These are phyloP conservation scores for Acleris cristana DNA, from an alignment of 2,888 invertebrate genomes.

Conservation along the genomic window DNA sequence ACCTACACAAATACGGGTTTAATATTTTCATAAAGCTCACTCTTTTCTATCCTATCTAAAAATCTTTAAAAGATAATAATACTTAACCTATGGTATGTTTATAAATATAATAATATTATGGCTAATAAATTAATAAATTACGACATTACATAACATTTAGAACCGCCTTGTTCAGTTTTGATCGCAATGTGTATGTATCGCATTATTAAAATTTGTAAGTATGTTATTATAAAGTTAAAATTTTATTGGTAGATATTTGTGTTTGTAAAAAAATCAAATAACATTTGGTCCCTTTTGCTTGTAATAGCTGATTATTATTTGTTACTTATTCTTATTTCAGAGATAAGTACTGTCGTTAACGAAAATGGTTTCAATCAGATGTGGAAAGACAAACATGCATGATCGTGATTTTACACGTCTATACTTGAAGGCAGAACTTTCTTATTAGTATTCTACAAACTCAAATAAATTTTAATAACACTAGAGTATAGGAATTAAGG, in stretches of 20 bases:
- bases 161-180: constrained; percentile 67
- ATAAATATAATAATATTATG: constrained; percentile 82
- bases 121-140: constrained; percentile 80
- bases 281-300: constrained; percentile 83
- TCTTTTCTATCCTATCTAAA: constrained; percentile 77
- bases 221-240: constrained; percentile 43
- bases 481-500: constrained; percentile 57
- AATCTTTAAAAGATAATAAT: constrained; percentile 81
- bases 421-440: constrained; percentile 18
- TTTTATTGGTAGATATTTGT: constrained; percentile 36
- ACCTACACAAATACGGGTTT: constrained; percentile 67
- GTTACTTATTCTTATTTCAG: constrained; percentile 60
- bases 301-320: constrained; percentile 72
- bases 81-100: constrained; percentile 83
- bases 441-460: constrained; percentile 34
- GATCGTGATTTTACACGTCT: constrained; percentile 45
- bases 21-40: constrained; percentile 80
- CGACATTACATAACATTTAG: constrained; percentile 63
- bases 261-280: constrained; percentile 62
- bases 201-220: constrained; percentile 55
- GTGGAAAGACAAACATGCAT: constrained; percentile 59
- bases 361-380: constrained; percentile 55
- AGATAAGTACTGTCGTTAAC: constrained; percentile 61
- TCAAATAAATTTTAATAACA: constrained; percentile 52
- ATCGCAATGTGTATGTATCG: constrained; percentile 51